Evolutionary conservation across 2,113 vertebrate species (phyloP), one percentile per base, ranked within the genome.

Genomic region (Gallinago media): DNA sequence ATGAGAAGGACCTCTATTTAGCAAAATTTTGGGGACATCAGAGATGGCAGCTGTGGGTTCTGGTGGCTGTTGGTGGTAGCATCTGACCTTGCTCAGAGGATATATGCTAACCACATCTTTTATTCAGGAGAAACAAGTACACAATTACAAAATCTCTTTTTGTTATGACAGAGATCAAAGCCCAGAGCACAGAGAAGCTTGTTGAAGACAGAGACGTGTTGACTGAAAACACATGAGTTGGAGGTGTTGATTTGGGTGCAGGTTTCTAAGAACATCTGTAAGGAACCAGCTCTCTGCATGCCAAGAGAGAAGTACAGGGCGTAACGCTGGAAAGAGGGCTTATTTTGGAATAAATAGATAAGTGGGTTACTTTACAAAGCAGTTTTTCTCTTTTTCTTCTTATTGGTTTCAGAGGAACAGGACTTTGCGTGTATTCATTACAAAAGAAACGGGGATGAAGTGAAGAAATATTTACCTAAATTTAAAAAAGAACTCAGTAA

Each of bases 271-370:
- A 74, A 58, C 1, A 0, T 42, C 32, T 72, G 13, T 75, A 59
- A 74, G 22, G 23, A 86, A 54, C 6, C 15, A 66, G 18, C 9
- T 73, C 11, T 61, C 36, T 62, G 27, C 19, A 16, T 50, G 26
- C 20, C 23, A 55, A 29, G 26, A 61, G 58, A 40, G 23, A 76
- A 56, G 6, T 38, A 63, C 3, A 73, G 19, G 22, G 1, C 5
- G 1, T 54, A 54, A 31, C 2, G 12, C 19, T 55, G 17, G 36
- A 23, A 83, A 87, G 31, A 58, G 0, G 0, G 0, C 13, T 74
- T 68, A 29, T 67, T 67, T 61, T 80, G 40, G 18, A 81, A 19
- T 40, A 76, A 91, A 61, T 38, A 4, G 22, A 68, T 73, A 61
- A 49, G 4, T 3, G 25, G 5, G 2, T 27, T 73, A 4, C 22